Evolutionary conservation across 2,797 vertebrate species (phyloP).

Genomic region (Zenarchopterus dispar): DNA sequence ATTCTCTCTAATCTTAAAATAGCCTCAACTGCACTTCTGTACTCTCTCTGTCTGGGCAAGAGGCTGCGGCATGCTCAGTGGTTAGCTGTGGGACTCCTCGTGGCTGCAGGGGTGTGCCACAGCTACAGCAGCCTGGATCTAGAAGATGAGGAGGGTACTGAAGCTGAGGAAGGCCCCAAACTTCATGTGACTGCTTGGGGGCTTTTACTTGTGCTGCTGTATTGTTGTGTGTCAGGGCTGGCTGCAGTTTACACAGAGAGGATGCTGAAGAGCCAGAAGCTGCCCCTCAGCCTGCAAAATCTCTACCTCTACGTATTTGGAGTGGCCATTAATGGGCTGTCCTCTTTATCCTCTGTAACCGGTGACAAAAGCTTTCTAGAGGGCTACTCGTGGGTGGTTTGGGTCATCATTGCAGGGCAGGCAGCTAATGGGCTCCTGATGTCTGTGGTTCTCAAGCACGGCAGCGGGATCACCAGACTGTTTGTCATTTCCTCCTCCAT

Average conservation of each 20-base stretch:
- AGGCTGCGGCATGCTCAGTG: constrained; percentile 82
- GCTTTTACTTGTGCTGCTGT: constrained; percentile 84
- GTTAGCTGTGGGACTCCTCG: constrained; percentile 86
- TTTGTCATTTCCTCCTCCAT: constrained; percentile 95
- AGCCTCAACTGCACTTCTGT: constrained; percentile 88
- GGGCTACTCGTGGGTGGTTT: constrained; percentile 87
- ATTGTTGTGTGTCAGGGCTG: constrained; percentile 90
- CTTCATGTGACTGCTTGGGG: constrained; percentile 87
- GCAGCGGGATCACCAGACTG: constrained; percentile 93
- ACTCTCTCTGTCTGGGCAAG: constrained; percentile 86
- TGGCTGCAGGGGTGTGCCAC: constrained; percentile 85
- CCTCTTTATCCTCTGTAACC: constrained; percentile 70
- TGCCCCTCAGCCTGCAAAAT: constrained; percentile 93
- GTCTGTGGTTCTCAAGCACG: constrained; percentile 94
- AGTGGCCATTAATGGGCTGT: constrained; percentile 84
- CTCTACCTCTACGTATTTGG: constrained; percentile 93
- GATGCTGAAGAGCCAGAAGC: constrained; percentile 87
- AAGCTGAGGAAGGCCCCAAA: constrained; percentile 24
- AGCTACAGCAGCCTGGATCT: constrained; percentile 85
- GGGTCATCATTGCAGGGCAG: constrained; percentile 87
- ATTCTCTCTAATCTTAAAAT: constrained; percentile 95
- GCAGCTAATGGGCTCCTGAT: constrained; percentile 92
- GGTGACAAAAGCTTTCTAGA: constrained; percentile 82
- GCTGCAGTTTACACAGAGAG: constrained; percentile 92
- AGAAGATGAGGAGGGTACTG: constrained; percentile 14